Evolutionary conservation across 1,140 invertebrate species (phyloP).

Genomic region (Eubasilissa regina): DNA sequence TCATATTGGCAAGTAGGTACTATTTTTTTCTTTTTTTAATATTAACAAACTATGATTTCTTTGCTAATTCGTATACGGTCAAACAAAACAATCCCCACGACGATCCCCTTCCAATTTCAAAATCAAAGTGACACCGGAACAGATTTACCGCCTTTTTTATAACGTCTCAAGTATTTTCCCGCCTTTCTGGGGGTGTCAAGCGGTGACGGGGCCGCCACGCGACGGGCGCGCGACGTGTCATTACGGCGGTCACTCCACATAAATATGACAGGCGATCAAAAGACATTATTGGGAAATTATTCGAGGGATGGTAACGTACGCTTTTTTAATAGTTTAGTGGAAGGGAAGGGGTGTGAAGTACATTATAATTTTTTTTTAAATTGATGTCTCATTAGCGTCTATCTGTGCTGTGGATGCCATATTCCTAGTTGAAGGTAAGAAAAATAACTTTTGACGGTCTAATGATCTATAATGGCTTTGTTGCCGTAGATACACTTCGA

Average conservation of each 20-base stretch:
- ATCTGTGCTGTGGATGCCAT: too few species aligned
- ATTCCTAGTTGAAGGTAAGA: too few species aligned
- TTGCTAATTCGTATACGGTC: background rate
- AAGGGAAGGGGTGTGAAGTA: too few species aligned
- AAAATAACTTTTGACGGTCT: too few species aligned
- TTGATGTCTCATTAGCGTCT: too few species aligned
- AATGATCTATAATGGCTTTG: too few species aligned
- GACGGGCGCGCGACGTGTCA: background rate
- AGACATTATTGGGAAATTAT: background rate
- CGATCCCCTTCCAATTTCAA: constrained; percentile 22
- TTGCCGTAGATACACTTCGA: too few species aligned
- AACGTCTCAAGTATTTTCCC: constrained; percentile 10
- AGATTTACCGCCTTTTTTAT: constrained; percentile 22
- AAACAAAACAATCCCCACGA: too few species aligned
- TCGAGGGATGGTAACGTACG: background rate
- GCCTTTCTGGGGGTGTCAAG: background rate
- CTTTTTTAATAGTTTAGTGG: too few species aligned
- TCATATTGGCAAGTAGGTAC: background rate
- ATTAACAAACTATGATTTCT: background rate
- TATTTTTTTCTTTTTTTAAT: background rate
- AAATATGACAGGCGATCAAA: constrained; percentile 39
- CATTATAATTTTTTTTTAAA: too few species aligned
- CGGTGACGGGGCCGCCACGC: background rate
- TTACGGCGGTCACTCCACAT: background rate
- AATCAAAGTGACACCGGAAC: constrained; percentile 39